Conservation (phyloP, 2,888 invertebrate species). For the Eulithis testata region DNA sequence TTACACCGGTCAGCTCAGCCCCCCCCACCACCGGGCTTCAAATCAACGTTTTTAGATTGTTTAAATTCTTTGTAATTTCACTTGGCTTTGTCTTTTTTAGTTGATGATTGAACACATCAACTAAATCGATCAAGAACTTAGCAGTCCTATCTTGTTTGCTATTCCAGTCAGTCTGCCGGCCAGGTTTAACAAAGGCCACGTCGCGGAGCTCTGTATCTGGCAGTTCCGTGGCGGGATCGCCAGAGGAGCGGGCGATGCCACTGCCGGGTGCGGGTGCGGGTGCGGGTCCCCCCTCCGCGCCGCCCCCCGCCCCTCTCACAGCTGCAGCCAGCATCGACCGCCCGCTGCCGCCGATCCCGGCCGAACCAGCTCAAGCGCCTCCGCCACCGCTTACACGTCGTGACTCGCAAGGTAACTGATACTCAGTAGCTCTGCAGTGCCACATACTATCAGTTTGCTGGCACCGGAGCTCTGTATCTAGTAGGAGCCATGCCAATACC, state of each 20-base stretch:
- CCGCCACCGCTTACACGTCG: constrained; percentile 83
- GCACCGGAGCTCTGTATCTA: too few relatives aligned
- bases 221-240: constrained; percentile 79
- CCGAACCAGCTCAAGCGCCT: constrained; percentile 78
- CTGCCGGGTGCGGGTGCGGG: constrained; percentile 45
- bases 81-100: too few relatives aligned
- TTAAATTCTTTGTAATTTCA: too few relatives aligned
- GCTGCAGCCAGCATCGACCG: constrained; percentile 79
- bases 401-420: constrained; percentile 87
- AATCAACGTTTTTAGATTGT: too few relatives aligned
- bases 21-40: too few relatives aligned
- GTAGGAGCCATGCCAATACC: too few relatives aligned
- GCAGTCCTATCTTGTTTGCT: background rate
- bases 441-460: too few relatives aligned
- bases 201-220: constrained; percentile 79
- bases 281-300: constrained; percentile 63
- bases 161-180: constrained; percentile 74
- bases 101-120: too few relatives aligned
- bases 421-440: too few relatives aligned
- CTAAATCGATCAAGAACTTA: too few relatives aligned
- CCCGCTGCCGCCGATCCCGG: constrained; percentile 86
- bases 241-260: constrained; percentile 65
- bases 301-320: constrained; percentile 72
- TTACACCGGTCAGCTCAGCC: too few relatives aligned
- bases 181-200: constrained; percentile 73